Percentiles rank a stretch among this genome's conserved stretches.
Conservation (phyloP, 2,113 vertebrate species). For the Phoxinus phoxinus region DNA sequence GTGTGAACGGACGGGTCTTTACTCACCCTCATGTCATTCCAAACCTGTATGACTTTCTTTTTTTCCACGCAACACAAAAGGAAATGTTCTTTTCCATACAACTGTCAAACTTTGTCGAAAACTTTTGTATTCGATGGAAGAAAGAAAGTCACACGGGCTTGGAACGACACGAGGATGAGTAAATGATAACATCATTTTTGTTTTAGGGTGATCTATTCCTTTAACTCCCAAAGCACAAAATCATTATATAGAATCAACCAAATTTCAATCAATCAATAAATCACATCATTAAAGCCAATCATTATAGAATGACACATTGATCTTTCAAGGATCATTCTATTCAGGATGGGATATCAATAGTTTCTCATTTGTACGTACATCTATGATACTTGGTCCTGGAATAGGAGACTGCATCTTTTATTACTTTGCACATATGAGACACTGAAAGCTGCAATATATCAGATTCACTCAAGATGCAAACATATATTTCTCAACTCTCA, state of each 20-base stretch:
- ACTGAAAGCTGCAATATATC: conserved; percentile 70
- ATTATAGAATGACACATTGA: neutral
- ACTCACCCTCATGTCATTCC: neutral
- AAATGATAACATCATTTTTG: conserved; percentile 44
- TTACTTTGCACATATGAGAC: conserved; percentile 61
- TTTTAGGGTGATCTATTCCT: neutral
- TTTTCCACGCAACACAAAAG: too few relatives aligned
- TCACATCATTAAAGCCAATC: conserved; percentile 11
- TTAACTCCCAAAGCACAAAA: conserved; percentile 8
- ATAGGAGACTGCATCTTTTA: conserved; percentile 64
- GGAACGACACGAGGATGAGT: neutral
- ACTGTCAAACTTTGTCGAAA: neutral
- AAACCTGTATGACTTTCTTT: neutral
- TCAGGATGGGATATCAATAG: neutral
- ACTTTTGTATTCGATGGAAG: neutral
- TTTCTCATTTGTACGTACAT: neutral
- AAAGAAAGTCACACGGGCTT: neutral
- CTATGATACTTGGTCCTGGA: conserved; percentile 67
- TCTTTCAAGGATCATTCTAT: conserved; percentile 14
- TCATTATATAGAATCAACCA: neutral
- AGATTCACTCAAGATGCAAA: conserved; percentile 38
- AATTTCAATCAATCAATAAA: neutral
- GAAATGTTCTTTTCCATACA: neutral
- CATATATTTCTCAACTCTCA: conserved; percentile 67
- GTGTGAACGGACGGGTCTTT: neutral